Evolutionary conservation across 2,797 vertebrate genomes (phyloP), one percentile per base, ranked within the genome.

Genomic region (Periophthalmus magnuspinnatus): DNA sequence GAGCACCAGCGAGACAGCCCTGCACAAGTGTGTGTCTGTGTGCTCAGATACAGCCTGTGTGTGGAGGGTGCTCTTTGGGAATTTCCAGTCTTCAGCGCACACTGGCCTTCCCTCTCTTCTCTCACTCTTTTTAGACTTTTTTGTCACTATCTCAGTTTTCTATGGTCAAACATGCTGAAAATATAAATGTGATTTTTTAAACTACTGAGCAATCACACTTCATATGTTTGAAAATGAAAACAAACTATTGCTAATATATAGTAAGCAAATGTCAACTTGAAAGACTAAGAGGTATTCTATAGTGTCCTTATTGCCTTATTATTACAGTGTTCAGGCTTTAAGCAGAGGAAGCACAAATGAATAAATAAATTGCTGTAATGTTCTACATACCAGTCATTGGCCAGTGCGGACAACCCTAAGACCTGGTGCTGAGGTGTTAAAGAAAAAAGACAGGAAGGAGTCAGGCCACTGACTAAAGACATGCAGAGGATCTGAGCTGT

Each of bases 11-110:
- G 57, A 76, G 64, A 76, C 68, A 84, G 45, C 73, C 72, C 65
- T 74, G 78, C 66, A 69, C 73, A 76, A 78, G 79, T 65, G 74
- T 85, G 76, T 67, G 67, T 83, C 81, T 83, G 84, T 85, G 86
- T 82, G 81, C 84, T 86, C 84, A 86, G 84, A 83, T 77, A 7
- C 55, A 80, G 79, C 67, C 81, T 62, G 73, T 80, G 63, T 32
- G 63, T 85, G 77, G 78, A 76, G 79, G 86, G 77, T 78, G 85
- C 85, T 90, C 85, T 82, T 66, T 84, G 87, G 89, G 90, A 90
- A 91, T 91, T 91, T 91, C 89, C 90, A 86, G 84, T 85, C 88
- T 84, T 84, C 83, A 78, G 78, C 78, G 59, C 82, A 72, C 60
- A 9, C 76, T 59, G 68, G 75, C 79, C 59, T 80, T 83, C 81